Evolutionary conservation across 2,113 vertebrate species (phyloP), one percentile per base, ranked within the genome.

Genomic region (Scomber colias): DNA sequence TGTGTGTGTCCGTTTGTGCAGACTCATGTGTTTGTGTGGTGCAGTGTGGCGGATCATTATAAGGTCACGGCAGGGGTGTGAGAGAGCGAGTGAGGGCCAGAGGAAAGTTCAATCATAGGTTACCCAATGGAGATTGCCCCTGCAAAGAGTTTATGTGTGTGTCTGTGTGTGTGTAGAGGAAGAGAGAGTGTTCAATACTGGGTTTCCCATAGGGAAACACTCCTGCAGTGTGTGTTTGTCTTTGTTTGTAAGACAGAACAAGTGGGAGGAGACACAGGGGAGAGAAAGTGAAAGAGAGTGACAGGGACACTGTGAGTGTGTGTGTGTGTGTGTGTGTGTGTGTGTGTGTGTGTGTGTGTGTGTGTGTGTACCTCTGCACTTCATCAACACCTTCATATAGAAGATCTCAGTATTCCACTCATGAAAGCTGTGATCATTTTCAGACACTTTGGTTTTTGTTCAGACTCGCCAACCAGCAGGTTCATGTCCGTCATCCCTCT

Each of bases 61-160:
- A 72, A 87, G 85, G 91, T 89, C 89, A 86, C 4, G 21, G 84
- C 49, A 66, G 77, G 76, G 73, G 81, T 75, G 85, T 44, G 89
- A 79, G 48, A 77, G 44, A 59, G 63, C 24, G 31, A 15, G 68
- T 46, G 70, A 66, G 24, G 45, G 56, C 55, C 3, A 24, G 60
- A 24, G 40, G 71, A 71, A 69, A 82, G 84, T 87, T 87, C 75
- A 87, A 49, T 87, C 67, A 71, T 30, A 76, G 75, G 81, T 80
- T 82, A 83, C 56, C 69, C 69, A 68, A 45, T 54, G 67, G 56
- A 84, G 77, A 80, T 56, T 3, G 17, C 31, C 69, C 48, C 51
- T 82, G 75, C 56, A 61, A n/a, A 44, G 5, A 44, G 60, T 67
- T 19, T 72, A 17, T 74, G 54, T 50, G 51, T 49, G 53, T 59